Conservation (phyloP, 2,113 vertebrate genomes). For the Haplotaxodon microlepis region DNA sequence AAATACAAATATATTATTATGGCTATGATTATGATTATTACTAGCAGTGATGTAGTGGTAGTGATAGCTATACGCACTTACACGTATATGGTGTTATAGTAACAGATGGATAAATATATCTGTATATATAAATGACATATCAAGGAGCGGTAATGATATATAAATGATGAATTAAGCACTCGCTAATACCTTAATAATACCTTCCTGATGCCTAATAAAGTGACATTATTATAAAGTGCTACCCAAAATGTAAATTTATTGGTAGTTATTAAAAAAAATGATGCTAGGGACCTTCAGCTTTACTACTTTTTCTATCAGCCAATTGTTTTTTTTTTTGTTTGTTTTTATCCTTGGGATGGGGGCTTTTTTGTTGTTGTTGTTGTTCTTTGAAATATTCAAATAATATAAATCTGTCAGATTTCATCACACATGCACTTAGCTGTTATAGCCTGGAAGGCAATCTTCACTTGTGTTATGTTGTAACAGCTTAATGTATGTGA, state of each 20-base stretch:
- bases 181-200: neutral
- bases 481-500: constrained; percentile 38
- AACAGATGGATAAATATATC: neutral
- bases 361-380: neutral
- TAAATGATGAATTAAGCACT: neutral
- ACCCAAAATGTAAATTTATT: neutral
- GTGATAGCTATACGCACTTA: neutral
- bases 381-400: neutral
- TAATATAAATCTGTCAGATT: neutral
- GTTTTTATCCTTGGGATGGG: neutral
- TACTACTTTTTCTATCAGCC: neutral
- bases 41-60: neutral
- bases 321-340: neutral
- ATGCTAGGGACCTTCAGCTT: neutral
- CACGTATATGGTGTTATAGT: neutral
- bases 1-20: neutral
- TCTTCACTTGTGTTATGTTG: constrained; percentile 13
- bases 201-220: neutral
- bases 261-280: neutral
- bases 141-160: neutral
- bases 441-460: neutral
- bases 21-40: neutral
- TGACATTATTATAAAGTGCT: neutral
- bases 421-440: neutral
- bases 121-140: neutral